Percentiles rank a stretch among this genome's conserved stretches.
phyloP scores from a whole-genome alignment of 2,113 vertebrate species.

The Hiodon alosoides region DNA sequence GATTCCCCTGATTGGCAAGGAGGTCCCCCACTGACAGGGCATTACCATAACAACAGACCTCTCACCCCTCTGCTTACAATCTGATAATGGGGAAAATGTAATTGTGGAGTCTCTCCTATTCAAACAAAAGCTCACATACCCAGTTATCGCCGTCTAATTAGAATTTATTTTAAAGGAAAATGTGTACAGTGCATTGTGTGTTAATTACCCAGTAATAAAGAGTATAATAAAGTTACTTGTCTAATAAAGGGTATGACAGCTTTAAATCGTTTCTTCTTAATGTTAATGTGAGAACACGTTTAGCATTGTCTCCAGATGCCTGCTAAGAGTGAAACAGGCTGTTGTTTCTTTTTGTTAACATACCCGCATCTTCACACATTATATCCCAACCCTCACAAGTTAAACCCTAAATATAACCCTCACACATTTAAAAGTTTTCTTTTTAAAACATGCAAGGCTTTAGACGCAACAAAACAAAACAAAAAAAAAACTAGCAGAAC shows the following conservation, averaged over 20 bases:
- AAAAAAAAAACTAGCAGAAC: background rate
- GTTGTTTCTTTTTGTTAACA: too few species aligned
- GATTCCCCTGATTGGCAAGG: constrained; percentile 26
- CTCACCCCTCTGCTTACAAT: constrained; percentile 21
- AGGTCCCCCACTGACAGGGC: constrained; percentile 24
- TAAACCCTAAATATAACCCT: too few species aligned
- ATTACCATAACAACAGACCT: constrained; percentile 25
- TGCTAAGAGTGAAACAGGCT: too few species aligned
- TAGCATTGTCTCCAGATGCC: too few species aligned
- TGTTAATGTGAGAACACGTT: too few species aligned
- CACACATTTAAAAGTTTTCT: too few species aligned
- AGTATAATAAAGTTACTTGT: background rate
- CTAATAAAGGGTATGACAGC: background rate
- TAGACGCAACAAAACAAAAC: background rate
- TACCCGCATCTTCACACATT: too few species aligned
- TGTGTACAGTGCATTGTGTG: background rate
- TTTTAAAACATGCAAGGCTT: background rate
- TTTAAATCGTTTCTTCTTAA: too few species aligned
- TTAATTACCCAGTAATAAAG: background rate
- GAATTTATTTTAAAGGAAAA: background rate
- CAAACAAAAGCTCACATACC: background rate
- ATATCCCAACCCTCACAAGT: too few species aligned
- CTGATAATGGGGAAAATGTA: constrained; percentile 21
- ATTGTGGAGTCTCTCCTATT: constrained; percentile 10
- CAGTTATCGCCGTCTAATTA: background rate